A percentile compares a stretch with the other conserved stretches of the same genome.
phyloP scores from a whole-genome alignment of 1,140 invertebrate genomes.

The Babylonia areolata region DNA sequence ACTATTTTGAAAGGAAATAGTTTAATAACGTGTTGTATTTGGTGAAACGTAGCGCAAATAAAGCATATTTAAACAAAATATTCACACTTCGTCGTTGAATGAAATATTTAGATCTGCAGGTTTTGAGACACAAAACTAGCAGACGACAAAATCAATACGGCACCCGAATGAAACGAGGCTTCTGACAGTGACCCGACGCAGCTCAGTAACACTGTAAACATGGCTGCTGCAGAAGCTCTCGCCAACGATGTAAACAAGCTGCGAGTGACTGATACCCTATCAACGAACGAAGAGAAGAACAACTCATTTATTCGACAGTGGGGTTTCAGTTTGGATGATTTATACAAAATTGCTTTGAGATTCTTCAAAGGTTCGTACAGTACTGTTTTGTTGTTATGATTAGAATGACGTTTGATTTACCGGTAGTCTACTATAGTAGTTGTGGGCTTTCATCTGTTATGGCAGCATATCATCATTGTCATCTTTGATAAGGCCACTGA shows the following conservation, averaged over 20 bases:
- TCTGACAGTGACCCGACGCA: conserved; percentile 23
- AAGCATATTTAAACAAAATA: no score
- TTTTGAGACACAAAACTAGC: not conserved
- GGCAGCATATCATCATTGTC: no score
- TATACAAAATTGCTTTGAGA: conserved; percentile 89
- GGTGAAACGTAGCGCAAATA: no score
- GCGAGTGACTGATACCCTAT: conserved; percentile 42
- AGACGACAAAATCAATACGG: conserved; percentile 1
- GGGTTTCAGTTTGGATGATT: conserved; percentile 82
- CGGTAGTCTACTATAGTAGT: no score
- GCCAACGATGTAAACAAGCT: conserved; percentile 48
- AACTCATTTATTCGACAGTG: conserved; percentile 47
- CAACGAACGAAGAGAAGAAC: not conserved
- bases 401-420: no score
- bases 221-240: conserved; percentile 52
- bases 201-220: conserved; percentile 45
- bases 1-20: no score
- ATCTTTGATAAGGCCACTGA: no score
- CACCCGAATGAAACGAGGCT: conserved; percentile 31
- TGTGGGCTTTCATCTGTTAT: no score
- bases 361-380: conserved; percentile 89
- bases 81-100: no score
- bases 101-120: not conserved
- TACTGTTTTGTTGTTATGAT: not conserved
- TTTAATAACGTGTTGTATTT: no score